Percentiles rank a stretch among this genome's conserved stretches.
Conservation (phyloP, 1,140 invertebrate species). For the Alviniconcha marisindica region DNA sequence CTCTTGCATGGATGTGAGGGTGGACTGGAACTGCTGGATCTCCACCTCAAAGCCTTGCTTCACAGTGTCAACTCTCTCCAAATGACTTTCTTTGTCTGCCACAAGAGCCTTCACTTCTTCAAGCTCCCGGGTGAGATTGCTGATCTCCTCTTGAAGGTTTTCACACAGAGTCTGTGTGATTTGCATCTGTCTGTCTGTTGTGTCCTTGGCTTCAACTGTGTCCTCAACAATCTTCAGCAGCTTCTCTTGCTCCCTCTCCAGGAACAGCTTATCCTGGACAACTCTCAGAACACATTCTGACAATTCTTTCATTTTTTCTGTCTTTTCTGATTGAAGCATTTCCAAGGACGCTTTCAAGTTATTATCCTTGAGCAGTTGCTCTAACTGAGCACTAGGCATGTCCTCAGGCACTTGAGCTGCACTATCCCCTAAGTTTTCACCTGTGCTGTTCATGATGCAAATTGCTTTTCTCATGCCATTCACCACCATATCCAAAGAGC, state of each 20-base stretch:
- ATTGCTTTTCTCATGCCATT: neutral
- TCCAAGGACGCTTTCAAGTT: neutral
- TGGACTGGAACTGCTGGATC: conserved; percentile 37
- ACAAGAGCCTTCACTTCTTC: conserved; percentile 34
- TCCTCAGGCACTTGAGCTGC: neutral
- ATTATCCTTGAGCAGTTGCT: neutral
- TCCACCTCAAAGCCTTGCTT: conserved; percentile 36
- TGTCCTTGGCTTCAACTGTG: conserved; percentile 41
- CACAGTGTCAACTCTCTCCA: conserved; percentile 33
- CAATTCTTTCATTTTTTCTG: neutral
- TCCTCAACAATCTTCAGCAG: conserved; percentile 48
- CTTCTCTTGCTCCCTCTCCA: conserved; percentile 55
- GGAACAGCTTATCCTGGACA: conserved; percentile 50
- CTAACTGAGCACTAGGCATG: neutral
- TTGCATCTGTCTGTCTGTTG: conserved; percentile 40
- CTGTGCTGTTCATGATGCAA: neutral
- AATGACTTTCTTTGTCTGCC: conserved; percentile 42
- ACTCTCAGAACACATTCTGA: conserved; percentile 26
- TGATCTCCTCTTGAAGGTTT: conserved; percentile 53
- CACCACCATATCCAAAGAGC: neutral
- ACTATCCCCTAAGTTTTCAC: neutral
- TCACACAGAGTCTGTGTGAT: conserved; percentile 33
- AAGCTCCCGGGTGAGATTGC: conserved; percentile 45
- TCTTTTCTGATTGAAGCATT: conserved; percentile 9
- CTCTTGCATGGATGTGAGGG: conserved; percentile 25